phyloP scores from a whole-genome alignment of 2,888 invertebrate species.

The Acrobasis suavella region DNA sequence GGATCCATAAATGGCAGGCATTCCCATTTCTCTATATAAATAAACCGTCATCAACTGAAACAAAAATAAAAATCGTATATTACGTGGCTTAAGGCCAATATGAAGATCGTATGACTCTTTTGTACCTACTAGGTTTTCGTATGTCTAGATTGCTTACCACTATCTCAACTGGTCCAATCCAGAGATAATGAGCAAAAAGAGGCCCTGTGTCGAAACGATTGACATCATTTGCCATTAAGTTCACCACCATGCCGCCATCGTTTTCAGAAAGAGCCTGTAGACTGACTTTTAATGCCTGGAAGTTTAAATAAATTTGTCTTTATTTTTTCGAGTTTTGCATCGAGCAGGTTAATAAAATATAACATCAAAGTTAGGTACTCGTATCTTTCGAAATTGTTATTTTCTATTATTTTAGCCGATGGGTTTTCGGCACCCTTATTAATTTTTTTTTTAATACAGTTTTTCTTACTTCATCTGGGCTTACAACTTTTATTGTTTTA shows the following conservation, averaged over 20 bases:
- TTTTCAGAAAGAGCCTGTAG: conserved; percentile 68
- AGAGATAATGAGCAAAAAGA: conserved; percentile 87
- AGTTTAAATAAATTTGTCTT: conserved; percentile 18
- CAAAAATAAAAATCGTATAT: conserved; percentile 8
- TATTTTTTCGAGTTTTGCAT: not conserved
- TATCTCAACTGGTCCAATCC: conserved; percentile 89
- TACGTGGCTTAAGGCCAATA: not conserved
- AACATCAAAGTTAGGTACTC: too few species aligned
- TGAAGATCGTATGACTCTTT: too few species aligned
- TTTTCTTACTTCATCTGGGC: too few species aligned
- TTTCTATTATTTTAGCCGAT: too few species aligned
- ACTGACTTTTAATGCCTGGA: conserved; percentile 70
- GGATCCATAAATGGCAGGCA: conserved; percentile 78
- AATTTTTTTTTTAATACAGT: too few species aligned
- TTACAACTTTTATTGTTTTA: too few species aligned
- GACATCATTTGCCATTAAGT: conserved; percentile 89
- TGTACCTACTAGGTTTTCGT: not conserved
- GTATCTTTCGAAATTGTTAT: too few species aligned
- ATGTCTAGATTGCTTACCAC: conserved; percentile 56
- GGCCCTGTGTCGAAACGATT: conserved; percentile 88
- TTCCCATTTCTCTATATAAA: conserved; percentile 78
- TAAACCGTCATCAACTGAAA: conserved; percentile 74
- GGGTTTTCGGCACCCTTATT: too few species aligned
- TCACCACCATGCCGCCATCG: conserved; percentile 78
- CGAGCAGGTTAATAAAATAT: too few species aligned